A percentile compares a stretch with the other conserved stretches of the same genome.
phyloP scores from a whole-genome alignment of 2,113 vertebrate species.

The Ctenodactylus gundi region DNA sequence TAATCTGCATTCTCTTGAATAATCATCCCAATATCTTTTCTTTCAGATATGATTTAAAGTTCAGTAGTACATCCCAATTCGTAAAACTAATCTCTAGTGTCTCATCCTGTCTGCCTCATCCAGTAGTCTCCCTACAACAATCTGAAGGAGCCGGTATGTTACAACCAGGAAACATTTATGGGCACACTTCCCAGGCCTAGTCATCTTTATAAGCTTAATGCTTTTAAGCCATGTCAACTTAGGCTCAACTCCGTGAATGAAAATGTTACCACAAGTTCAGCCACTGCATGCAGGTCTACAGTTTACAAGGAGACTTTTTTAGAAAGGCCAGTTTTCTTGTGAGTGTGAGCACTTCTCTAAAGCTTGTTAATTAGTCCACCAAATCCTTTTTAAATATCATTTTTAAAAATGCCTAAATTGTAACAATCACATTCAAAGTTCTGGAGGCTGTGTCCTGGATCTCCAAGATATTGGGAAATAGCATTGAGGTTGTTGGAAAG shows the following conservation, averaged over 20 bases:
- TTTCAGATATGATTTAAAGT: slow-evolving; percentile 23
- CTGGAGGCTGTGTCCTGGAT: not conserved
- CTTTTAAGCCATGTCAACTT: slow-evolving; percentile 7
- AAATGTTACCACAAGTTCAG: not conserved
- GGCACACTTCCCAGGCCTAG: slow-evolving; percentile 16
- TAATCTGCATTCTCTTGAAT: not conserved
- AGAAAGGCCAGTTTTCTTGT: not conserved
- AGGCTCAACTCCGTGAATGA: not conserved
- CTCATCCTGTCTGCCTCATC: slow-evolving; percentile 46
- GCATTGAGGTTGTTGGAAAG: not conserved
- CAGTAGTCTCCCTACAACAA: slow-evolving; percentile 38
- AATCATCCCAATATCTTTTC: slow-evolving; percentile 10
- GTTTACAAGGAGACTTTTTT: not conserved
- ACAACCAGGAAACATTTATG: slow-evolving; percentile 53
- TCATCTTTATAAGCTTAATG: slow-evolving; percentile 39
- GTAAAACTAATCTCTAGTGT: slow-evolving; percentile 46
- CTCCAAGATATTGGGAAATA: too few relatives aligned
- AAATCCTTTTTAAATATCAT: not conserved
- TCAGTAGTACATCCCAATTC: slow-evolving; percentile 53
- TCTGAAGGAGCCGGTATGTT: not conserved
- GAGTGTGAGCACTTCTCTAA: not conserved
- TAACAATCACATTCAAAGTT: not conserved
- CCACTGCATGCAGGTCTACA: not conserved
- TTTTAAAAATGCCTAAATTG: not conserved
- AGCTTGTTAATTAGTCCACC: not conserved